These are phyloP conservation scores for Chymomyza procnemis DNA, from an alignment of 2,888 invertebrate genomes.

Conservation along the genomic window DNA sequence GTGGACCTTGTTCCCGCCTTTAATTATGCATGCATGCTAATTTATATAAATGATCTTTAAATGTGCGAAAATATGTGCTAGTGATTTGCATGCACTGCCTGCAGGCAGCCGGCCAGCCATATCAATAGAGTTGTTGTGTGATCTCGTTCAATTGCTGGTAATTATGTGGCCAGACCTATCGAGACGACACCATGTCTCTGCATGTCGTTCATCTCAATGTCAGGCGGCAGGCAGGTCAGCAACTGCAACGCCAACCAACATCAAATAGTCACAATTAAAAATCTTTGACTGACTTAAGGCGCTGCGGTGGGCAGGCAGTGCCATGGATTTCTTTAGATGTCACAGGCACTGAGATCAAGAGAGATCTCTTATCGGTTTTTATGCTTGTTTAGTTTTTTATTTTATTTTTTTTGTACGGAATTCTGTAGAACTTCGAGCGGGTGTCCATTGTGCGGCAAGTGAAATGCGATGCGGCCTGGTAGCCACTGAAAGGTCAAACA, in stretches of 20 bases:
- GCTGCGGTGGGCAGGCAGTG: too few relatives aligned
- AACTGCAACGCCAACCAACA: neutral
- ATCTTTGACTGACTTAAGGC: neutral
- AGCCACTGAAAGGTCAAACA: conserved; percentile 48
- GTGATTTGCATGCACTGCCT: conserved; percentile 49
- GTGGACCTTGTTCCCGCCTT: conserved; percentile 42
- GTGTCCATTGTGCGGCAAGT: conserved; percentile 18
- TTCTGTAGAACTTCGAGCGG: conserved; percentile 30
- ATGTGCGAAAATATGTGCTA: conserved; percentile 68
- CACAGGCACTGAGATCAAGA: neutral
- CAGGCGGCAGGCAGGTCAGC: neutral
- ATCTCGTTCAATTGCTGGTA: neutral
- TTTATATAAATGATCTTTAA: conserved; percentile 74
- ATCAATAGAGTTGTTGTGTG: conserved; percentile 65
- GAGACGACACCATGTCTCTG: neutral
- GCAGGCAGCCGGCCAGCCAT: neutral
- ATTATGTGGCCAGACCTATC: neutral
- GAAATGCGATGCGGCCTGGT: conserved; percentile 52
- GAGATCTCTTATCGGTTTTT: conserved; percentile 50
- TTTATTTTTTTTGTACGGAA: conserved; percentile 16
- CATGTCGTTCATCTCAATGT: neutral
- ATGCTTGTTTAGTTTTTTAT: conserved; percentile 11
- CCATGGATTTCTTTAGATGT: too few relatives aligned
- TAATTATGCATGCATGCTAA: conserved; percentile 59
- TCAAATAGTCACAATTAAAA: neutral